Conservation (phyloP, 2,113 vertebrate species). For the Hydrolagus affinis region DNA sequence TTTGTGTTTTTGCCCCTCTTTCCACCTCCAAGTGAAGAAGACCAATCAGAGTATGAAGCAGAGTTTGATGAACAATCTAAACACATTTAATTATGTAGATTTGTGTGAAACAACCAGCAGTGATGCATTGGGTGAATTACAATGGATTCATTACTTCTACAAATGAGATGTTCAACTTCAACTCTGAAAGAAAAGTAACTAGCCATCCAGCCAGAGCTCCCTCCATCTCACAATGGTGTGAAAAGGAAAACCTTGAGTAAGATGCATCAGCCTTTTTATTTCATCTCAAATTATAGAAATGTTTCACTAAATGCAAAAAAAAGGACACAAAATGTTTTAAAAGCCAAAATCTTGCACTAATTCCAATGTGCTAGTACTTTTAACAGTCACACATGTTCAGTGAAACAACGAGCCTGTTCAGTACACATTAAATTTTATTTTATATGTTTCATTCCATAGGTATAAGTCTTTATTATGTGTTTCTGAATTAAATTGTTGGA, state of each 20-base stretch:
- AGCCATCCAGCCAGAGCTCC: slow-evolving; percentile 1
- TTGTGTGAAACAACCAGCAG: slow-evolving; percentile 31
- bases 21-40: background rate
- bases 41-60: background rate
- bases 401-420: background rate
- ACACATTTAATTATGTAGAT: slow-evolving; percentile 29
- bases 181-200: slow-evolving; percentile 23
- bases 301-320: slow-evolving; percentile 2
- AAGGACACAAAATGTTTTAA: background rate
- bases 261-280: background rate
- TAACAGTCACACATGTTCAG: too few relatives aligned
- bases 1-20: background rate
- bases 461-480: background rate
- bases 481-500: background rate
- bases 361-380: background rate
- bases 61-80: slow-evolving; percentile 19
- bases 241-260: slow-evolving; percentile 12
- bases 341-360: background rate
- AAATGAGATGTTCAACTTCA: slow-evolving; percentile 29
- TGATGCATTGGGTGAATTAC: slow-evolving; percentile 28
- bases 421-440: background rate
- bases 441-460: background rate
- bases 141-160: slow-evolving; percentile 32
- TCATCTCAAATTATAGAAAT: slow-evolving; percentile 4
- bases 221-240: background rate